Evolutionary conservation across 1,140 invertebrate species (phyloP).

Genomic region (Anastrepha ludens): DNA sequence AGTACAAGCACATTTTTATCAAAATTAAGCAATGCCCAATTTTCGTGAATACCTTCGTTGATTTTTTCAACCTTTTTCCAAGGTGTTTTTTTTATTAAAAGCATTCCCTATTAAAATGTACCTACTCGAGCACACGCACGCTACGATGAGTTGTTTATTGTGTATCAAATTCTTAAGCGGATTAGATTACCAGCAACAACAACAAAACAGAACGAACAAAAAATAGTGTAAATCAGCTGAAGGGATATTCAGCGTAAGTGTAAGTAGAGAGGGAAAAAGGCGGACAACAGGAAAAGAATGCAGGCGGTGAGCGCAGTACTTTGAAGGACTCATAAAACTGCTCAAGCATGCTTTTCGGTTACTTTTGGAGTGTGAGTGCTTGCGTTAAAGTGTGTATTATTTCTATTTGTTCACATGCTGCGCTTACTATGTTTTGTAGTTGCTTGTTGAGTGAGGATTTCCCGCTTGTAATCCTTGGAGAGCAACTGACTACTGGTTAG

Average conservation of each 20-base stretch:
- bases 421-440: conserved; percentile 24
- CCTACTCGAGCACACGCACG: neutral
- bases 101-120: neutral
- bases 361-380: neutral
- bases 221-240: conserved; percentile 18
- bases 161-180: conserved; percentile 49
- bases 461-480: conserved; percentile 41
- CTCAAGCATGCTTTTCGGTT: conserved; percentile 29
- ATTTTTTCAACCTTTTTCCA: no score
- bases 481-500: neutral
- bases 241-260: neutral
- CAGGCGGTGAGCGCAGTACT: neutral
- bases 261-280: neutral
- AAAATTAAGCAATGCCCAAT: no score
- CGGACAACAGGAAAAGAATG: neutral
- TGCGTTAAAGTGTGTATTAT: neutral
- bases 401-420: neutral
- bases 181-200: conserved; percentile 44
- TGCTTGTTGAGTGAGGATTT: conserved; percentile 6
- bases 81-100: neutral
- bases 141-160: neutral
- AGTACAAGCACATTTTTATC: no score
- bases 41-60: no score
- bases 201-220: neutral
- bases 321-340: conserved; percentile 20